Base-by-base conservation (phyloP, 1,140 invertebrate genomes). In the Drosophila truncata region DNA sequence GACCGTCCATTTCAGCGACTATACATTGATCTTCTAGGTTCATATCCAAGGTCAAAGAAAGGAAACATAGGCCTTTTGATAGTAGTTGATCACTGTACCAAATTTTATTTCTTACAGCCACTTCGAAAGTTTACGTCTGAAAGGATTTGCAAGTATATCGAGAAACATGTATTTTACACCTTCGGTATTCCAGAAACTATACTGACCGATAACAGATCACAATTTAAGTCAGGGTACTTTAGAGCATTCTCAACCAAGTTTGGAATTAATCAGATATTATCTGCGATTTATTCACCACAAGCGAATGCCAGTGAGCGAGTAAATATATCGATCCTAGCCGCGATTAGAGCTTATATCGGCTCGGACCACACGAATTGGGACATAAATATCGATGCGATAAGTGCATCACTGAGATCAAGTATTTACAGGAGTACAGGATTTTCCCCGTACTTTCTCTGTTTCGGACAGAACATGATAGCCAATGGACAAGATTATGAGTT, bases 401-500 rank as follows among this genome's bases (percentile, higher is more conserved):
- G 52, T 13, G 54, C 18, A 1, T 35, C 73, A 1, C 3, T 76
- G 9, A 44, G 54, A 27, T 23, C 35, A 5, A 62, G 16, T 10
- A 14, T 70, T 18, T 47, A 70, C 13, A 14, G 23, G 33, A 71
- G 65, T 4, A 59, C 64, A 4, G 66, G 66, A 4, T 49, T 27
- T 39, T 62, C 59, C 1, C 66, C 66, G 1, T 63, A 59, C 37
- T 54, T 71, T 37, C 14, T 50, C 3, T 29, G 18, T 6, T 73
- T 73, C 18, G 69, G 63, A 0, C 63, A 74, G 18, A 74, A 66
- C 18, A 78, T 66, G 75, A 25, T 78, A 7, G n/a, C 49, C 3
- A 59, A 61, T 27, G 61, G 69, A 31, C 20, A 37, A 16, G 67
- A 76, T 18, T 65, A 64, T 13, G 52, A 42, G 2, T n/a, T 60